These are phyloP conservation scores for Paelopatides confundens DNA, from an alignment of 53 echinoderm and acorn worm species.

Conservation along the genomic window DNA sequence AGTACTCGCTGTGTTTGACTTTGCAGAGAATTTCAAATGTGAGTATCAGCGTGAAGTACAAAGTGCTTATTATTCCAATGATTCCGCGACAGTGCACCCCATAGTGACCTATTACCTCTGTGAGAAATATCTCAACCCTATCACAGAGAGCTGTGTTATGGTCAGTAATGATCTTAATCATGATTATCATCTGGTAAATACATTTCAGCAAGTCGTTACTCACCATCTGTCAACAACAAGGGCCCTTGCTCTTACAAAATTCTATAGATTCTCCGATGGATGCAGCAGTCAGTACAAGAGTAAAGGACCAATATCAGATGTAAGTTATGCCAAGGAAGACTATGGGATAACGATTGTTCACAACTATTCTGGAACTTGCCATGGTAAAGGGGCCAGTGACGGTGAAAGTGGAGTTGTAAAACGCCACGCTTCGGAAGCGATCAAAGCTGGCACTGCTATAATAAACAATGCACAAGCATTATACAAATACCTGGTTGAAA, in stretches of 20 bases:
- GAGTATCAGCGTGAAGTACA: slow-evolving; percentile 66
- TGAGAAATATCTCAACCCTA: slow-evolving; percentile 1
- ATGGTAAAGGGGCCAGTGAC: slow-evolving; percentile 82
- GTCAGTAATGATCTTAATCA: slow-evolving; percentile 60
- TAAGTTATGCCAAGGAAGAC: slow-evolving; percentile 53
- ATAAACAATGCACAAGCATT: slow-evolving; percentile 58
- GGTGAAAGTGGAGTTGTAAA: slow-evolving; percentile 86
- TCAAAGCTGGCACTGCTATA: slow-evolving; percentile 58
- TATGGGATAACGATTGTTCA: slow-evolving; percentile 23
- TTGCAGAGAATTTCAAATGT: slow-evolving; percentile 76
- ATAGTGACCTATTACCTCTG: slow-evolving; percentile 59
- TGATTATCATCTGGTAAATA: slow-evolving; percentile 66
- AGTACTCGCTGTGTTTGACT: slow-evolving; percentile 59
- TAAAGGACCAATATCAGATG: slow-evolving; percentile 61
- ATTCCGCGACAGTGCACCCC: slow-evolving; percentile 74
- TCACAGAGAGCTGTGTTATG: slow-evolving; percentile 53
- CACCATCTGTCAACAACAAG: slow-evolving; percentile 51
- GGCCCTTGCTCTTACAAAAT: not conserved
- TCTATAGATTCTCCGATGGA: slow-evolving; percentile 69
- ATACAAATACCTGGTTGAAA: slow-evolving; percentile 35
- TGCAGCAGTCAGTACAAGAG: slow-evolving; percentile 72
- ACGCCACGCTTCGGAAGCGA: slow-evolving; percentile 58
- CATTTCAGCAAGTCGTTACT: slow-evolving; percentile 49
- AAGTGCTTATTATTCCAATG: slow-evolving; percentile 66
- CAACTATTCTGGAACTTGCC: slow-evolving; percentile 65